Evolutionary conservation across 30 jellyfish, hydroid and myxozoan species (phyloP).

Genomic region (Hydractinia echinata): DNA sequence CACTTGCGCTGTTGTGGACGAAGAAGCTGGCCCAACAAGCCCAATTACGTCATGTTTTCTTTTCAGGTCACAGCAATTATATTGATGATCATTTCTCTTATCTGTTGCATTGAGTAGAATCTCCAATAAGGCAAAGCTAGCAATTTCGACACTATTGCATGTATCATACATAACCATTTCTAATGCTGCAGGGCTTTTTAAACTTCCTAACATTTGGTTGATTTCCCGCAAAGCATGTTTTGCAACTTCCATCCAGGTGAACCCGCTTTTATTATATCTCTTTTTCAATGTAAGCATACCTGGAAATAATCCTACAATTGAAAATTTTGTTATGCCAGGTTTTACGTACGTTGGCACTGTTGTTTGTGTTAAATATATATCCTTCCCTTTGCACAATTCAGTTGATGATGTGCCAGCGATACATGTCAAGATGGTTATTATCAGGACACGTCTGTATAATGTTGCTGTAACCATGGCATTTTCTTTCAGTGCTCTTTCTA

Average conservation of each 20-base stretch:
- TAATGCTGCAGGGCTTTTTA: not conserved
- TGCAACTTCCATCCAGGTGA: conserved; percentile 16
- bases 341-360: not conserved
- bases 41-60: conserved; percentile 9
- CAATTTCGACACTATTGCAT: conserved; percentile 10
- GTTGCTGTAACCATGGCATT: too few relatives aligned
- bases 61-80: too few relatives aligned
- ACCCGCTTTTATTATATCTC: not conserved
- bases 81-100: not conserved
- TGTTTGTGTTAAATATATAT: not conserved
- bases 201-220: not conserved
- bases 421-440: too few relatives aligned
- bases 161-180: not conserved
- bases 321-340: not conserved
- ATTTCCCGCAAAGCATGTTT: conserved; percentile 9
- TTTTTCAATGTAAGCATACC: not conserved
- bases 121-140: conserved; percentile 6
- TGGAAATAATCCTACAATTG: conserved; percentile 10
- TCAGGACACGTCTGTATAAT: too few relatives aligned
- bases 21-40: conserved; percentile 17
- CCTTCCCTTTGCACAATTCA: not conserved
- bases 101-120: not conserved
- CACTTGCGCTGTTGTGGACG: not conserved
- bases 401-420: not conserved
- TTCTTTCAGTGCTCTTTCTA: too few relatives aligned